Evolutionary conservation across 1,140 invertebrate species (phyloP).

Genomic region (Pogonomyrmex barbatus): DNA sequence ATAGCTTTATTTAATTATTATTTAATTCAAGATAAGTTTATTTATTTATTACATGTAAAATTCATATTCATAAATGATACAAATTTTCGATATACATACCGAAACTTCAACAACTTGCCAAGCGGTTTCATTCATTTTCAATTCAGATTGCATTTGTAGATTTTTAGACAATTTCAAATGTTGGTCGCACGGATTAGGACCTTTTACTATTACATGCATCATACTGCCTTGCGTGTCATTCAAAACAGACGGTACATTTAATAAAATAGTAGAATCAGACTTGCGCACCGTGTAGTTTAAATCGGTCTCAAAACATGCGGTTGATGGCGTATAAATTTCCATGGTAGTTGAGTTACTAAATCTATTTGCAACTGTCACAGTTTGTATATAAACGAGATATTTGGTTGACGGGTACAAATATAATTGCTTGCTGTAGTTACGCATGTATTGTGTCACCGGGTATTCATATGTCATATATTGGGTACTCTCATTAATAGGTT

Average conservation of each 20-base stretch:
- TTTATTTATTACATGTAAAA: neutral
- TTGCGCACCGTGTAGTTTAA: neutral
- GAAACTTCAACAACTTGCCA: constrained; percentile 67
- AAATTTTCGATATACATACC: constrained; percentile 44
- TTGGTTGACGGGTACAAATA: constrained; percentile 65
- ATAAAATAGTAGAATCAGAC: constrained; percentile 48
- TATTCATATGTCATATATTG: neutral
- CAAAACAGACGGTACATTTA: constrained; percentile 68
- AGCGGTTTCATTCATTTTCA: constrained; percentile 43
- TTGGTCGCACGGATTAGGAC: constrained; percentile 63
- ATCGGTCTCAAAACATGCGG: constrained; percentile 46
- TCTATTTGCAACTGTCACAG: constrained; percentile 44
- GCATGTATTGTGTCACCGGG: constrained; percentile 19
- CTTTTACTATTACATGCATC: constrained; percentile 68
- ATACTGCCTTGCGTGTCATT: constrained; percentile 65
- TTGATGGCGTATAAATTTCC: constrained; percentile 12
- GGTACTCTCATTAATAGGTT: no score
- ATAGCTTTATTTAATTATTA: neutral
- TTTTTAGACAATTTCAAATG: neutral
- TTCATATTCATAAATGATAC: neutral
- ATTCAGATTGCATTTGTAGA: neutral
- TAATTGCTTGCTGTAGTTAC: constrained; percentile 46
- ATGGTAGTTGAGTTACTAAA: neutral
- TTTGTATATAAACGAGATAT: constrained; percentile 62
- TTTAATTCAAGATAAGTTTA: neutral